These are phyloP conservation scores for Noctua fimbriata DNA, from an alignment of 2,888 invertebrate genomes.

Conservation along the genomic window DNA sequence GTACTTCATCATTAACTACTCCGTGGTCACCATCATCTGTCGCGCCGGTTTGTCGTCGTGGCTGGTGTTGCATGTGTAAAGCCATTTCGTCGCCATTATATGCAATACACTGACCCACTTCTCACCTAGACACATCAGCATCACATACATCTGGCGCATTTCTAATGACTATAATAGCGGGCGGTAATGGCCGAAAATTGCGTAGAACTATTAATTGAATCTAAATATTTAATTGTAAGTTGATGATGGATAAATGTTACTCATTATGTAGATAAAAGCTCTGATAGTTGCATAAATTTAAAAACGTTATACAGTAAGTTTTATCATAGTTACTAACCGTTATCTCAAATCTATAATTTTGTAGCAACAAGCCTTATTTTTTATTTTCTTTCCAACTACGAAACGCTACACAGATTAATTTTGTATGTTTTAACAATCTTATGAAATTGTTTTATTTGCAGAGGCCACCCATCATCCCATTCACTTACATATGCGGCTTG, in stretches of 20 bases:
- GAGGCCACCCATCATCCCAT: constrained; percentile 24
- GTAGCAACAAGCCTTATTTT: background rate
- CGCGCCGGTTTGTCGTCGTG: constrained; percentile 28
- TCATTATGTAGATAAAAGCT: background rate
- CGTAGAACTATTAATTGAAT: constrained; percentile 36
- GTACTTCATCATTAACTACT: constrained; percentile 15
- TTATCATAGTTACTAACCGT: background rate
- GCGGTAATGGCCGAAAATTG: constrained; percentile 35
- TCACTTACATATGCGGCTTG: constrained; percentile 47
- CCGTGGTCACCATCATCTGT: constrained; percentile 35
- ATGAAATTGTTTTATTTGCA: constrained; percentile 21
- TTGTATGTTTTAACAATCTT: constrained; percentile 9
- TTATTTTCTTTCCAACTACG: background rate
- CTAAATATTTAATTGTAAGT: constrained; percentile 35
- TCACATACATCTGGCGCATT: constrained; percentile 58
- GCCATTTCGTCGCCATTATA: constrained; percentile 59
- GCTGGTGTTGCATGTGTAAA: constrained; percentile 62
- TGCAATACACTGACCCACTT: constrained; percentile 66
- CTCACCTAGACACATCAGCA: constrained; percentile 65
- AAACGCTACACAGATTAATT: background rate
- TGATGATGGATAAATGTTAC: constrained; percentile 15
- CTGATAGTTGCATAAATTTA: background rate
- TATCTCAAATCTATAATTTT: constrained; percentile 1
- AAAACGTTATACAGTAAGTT: constrained; percentile 5
- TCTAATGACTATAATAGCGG: constrained; percentile 53